Percentiles rank a stretch among this genome's conserved stretches.
phyloP scores from a whole-genome alignment of 2,797 vertebrate genomes.

The Phalloptychus januarius region DNA sequence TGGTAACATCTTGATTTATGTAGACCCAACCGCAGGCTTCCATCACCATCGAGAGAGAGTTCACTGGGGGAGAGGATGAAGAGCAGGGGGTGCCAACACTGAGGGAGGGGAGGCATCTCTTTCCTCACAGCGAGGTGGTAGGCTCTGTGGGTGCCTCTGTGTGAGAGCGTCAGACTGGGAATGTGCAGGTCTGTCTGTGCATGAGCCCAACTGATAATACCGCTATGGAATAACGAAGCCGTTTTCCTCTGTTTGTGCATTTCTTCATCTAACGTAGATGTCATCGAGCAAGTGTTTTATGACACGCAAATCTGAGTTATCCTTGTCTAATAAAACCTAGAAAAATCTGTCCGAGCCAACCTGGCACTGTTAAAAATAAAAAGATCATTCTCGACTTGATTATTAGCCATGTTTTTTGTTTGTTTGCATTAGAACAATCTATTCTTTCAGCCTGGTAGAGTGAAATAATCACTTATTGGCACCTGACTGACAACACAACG shows the following conservation, averaged over 20 bases:
- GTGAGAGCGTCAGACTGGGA: conserved; percentile 14
- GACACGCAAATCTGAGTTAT: background rate
- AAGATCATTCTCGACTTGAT: background rate
- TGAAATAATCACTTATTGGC: background rate
- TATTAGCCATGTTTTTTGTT: background rate
- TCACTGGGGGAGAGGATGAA: conserved; percentile 22
- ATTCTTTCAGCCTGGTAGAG: background rate
- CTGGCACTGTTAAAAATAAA: background rate
- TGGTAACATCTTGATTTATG: conserved; percentile 80
- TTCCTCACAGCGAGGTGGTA: conserved; percentile 51
- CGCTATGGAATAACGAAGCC: background rate
- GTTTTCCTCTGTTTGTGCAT: background rate
- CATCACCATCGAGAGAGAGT: conserved; percentile 61
- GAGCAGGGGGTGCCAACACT: conserved; percentile 22
- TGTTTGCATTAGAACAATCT: background rate
- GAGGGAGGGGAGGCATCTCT: conserved; percentile 35
- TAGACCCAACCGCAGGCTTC: conserved; percentile 50
- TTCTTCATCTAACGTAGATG: background rate
- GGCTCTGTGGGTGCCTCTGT: conserved; percentile 27
- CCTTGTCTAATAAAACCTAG: background rate
- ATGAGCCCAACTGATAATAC: background rate
- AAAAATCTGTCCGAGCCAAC: background rate
- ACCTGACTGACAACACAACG: background rate
- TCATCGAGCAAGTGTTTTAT: background rate
- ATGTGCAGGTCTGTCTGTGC: conserved; percentile 9